Percentiles rank a stretch among this genome's conserved stretches.
Evolutionary conservation across 2,113 vertebrate genomes (phyloP).

Genomic region (Cebidichthys violaceus): DNA sequence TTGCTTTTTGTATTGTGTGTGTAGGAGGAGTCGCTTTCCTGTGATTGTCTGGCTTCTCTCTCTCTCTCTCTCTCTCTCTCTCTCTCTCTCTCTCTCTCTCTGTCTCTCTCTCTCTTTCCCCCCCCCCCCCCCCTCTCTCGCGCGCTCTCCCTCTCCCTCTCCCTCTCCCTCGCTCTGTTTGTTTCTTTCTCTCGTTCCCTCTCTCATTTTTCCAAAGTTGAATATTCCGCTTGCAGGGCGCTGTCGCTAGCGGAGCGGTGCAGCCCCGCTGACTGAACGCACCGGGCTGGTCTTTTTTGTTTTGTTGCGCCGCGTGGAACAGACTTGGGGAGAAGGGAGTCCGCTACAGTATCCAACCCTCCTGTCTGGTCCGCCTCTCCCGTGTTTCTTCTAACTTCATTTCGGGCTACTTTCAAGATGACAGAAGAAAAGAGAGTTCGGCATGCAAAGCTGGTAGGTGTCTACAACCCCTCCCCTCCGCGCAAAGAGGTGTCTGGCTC

Average conservation of each 20-base stretch:
- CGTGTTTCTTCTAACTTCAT: conserved; percentile 61
- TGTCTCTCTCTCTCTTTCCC: conserved; percentile 35
- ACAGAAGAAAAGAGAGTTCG: conserved; percentile 79
- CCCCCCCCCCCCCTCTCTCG: conserved; percentile 12
- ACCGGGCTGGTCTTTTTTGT: conserved; percentile 24
- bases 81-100: conserved; percentile 48
- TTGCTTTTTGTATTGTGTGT: conserved; percentile 66
- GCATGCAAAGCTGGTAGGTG: conserved; percentile 86
- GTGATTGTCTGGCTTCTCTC: conserved; percentile 78
- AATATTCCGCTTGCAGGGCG: conserved; percentile 69
- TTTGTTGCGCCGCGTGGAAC: conserved; percentile 39
- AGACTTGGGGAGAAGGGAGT: conserved; percentile 22
- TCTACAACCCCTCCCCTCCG: conserved; percentile 56
- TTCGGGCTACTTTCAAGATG: conserved; percentile 81
- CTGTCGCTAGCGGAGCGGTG: conserved; percentile 65
- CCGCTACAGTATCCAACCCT: not conserved
- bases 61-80: conserved; percentile 43
- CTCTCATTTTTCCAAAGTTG: conserved; percentile 78
- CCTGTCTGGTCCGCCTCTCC: not conserved
- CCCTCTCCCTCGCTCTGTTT: conserved; percentile 6
- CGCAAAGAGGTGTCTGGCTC: conserved; percentile 46
- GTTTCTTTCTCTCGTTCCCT: conserved; percentile 51
- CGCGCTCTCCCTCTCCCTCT: conserved; percentile 45
- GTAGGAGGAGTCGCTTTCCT: conserved; percentile 85
- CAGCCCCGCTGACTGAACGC: conserved; percentile 48